phyloP scores from a whole-genome alignment of 2,797 vertebrate species.

The Rhadinocentrus ornatus region DNA sequence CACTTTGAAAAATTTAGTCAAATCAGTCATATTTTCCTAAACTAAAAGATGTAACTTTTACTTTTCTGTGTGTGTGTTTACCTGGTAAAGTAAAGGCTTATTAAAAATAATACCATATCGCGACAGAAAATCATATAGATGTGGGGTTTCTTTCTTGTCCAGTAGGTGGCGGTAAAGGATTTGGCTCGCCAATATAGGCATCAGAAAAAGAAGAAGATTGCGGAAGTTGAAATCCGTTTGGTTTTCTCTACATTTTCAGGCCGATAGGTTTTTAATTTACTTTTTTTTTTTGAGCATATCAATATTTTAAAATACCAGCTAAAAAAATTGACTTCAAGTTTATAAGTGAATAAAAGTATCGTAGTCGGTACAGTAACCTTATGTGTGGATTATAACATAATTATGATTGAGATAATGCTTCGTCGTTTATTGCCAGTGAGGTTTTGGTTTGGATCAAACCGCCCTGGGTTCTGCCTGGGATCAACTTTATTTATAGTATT shows the following conservation, averaged over 20 bases:
- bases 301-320: neutral
- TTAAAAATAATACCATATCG: too few relatives aligned
- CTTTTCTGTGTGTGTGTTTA: too few relatives aligned
- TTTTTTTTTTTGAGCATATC: neutral
- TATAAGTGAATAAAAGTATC: neutral
- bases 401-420: constrained; percentile 56
- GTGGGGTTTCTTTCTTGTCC: neutral
- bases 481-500: constrained; percentile 58
- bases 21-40: too few relatives aligned
- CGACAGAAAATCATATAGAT: too few relatives aligned
- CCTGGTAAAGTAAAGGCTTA: too few relatives aligned
- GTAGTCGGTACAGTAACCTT: neutral
- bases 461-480: constrained; percentile 78
- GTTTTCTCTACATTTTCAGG: too few relatives aligned
- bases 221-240: too few relatives aligned
- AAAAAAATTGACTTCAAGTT: neutral
- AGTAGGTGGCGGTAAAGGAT: constrained; percentile 22
- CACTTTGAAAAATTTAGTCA: too few relatives aligned
- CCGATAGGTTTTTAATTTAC: too few relatives aligned
- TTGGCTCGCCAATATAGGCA: too few relatives aligned
- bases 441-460: constrained; percentile 73
- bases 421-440: constrained; percentile 58
- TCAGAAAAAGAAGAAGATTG: too few relatives aligned
- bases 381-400: neutral
- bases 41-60: too few relatives aligned